Evolutionary conservation across 2,888 invertebrate species (phyloP).

Genomic region (Aphodius granarius): DNA sequence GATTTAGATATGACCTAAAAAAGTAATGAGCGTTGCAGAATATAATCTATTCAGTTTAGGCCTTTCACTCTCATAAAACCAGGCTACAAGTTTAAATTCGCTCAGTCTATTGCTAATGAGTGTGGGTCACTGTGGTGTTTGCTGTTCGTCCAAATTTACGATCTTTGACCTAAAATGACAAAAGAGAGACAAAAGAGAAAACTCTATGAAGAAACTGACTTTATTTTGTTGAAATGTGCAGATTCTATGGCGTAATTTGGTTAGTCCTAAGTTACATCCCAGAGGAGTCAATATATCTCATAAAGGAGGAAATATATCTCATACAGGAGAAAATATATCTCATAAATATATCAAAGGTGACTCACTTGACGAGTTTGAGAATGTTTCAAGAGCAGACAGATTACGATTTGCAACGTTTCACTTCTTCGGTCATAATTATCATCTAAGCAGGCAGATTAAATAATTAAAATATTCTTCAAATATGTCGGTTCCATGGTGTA

Average conservation of each 20-base stretch:
- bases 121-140: too few relatives aligned
- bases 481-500: slow-evolving; percentile 61
- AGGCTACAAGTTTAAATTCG: too few relatives aligned
- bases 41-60: background rate
- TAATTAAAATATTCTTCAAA: background rate
- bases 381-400: background rate
- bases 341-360: background rate
- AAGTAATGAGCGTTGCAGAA: background rate
- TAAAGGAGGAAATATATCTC: too few relatives aligned
- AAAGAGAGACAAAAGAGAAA: too few relatives aligned
- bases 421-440: background rate
- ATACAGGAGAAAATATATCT: background rate
- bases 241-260: too few relatives aligned
- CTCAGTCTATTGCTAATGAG: background rate
- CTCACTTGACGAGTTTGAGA: background rate
- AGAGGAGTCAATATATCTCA: too few relatives aligned
- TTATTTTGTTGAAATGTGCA: too few relatives aligned
- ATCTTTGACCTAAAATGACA: too few relatives aligned
- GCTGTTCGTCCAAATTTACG: too few relatives aligned
- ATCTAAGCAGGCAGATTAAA: background rate
- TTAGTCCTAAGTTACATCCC: too few relatives aligned
- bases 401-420: background rate
- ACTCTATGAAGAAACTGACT: too few relatives aligned
- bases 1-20: background rate
- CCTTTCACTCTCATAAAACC: background rate